Base-by-base conservation (phyloP, 2,888 invertebrate species). In the Erannis defoliaria region DNA sequence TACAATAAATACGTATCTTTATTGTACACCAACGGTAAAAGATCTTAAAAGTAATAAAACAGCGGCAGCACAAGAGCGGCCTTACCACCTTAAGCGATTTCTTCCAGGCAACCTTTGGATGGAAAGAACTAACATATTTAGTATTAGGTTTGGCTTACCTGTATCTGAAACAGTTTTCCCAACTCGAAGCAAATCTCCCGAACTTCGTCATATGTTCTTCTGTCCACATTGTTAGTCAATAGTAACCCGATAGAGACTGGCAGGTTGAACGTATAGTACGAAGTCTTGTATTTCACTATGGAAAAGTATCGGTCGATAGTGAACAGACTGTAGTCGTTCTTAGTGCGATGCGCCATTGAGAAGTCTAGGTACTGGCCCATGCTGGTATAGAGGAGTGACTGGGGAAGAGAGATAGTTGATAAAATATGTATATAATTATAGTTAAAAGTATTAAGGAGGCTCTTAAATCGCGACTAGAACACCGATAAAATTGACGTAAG, bases 141-240 rank as follows among this genome's bases (percentile, higher is more conserved):
- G 26, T 6, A 26, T 4, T 19, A 3, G n/a, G n/a, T n/a, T n/a
- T n/a, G n/a, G n/a, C 5, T 14, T 16, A 96, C 97, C 94, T 97
- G 97, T 38, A 98, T 96, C 94, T 99, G 99, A 84, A 96, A 99
- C 70, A 98, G 96, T 70, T 96, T 95, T 16, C 99, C 99, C 94
- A 99, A 96, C 86, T 98, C 96, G 45, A 97, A 82, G 6, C 98
- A 92, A 67, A 99, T 96, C 0, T 95, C 95, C 82, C 96, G 96
- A 0, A 97, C 96, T 79, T 96, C 95, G 8, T 95, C 90, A 76
- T 96, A 96, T 62, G 95, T 93, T 72, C 95, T 95, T 12, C 93
- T 90, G 80, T 98, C 96, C 26, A 82, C 78, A 53, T 94, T 94
- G 86, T 95, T 95, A 66, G 97, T 96, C 85, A 98, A 94, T 71